Evolutionary conservation across 2,113 vertebrate genomes (phyloP).

Genomic region (Catagonus wagneri): DNA sequence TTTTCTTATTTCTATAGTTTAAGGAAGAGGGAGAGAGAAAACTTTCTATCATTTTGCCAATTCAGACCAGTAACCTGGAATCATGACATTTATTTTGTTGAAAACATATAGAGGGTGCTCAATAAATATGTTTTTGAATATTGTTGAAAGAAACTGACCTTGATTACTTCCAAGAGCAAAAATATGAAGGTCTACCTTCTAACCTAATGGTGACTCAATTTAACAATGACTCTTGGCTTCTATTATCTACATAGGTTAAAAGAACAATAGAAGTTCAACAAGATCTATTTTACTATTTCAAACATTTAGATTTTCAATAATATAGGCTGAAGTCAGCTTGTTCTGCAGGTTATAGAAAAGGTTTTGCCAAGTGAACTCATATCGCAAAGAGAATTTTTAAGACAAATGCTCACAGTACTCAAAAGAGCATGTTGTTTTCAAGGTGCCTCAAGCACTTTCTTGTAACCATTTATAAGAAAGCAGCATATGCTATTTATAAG

Average conservation of each 20-base stretch:
- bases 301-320: background rate
- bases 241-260: background rate
- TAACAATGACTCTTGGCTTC: background rate
- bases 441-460: background rate
- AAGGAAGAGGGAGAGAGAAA: background rate
- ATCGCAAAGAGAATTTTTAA: background rate
- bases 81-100: background rate
- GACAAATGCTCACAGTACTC: background rate
- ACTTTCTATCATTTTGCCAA: background rate
- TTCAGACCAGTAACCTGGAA: background rate
- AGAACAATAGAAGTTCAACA: background rate
- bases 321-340: background rate
- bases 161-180: background rate
- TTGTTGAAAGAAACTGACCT: background rate
- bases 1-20: background rate
- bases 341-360: background rate
- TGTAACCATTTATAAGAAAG: background rate
- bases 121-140: background rate
- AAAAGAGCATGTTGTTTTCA: background rate
- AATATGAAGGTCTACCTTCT: background rate
- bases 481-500: background rate
- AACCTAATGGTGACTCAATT: background rate
- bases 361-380: background rate
- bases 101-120: background rate
- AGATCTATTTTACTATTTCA: no score